Conservation (phyloP, 2,797 vertebrate genomes). For the Antennarius maculatus region DNA sequence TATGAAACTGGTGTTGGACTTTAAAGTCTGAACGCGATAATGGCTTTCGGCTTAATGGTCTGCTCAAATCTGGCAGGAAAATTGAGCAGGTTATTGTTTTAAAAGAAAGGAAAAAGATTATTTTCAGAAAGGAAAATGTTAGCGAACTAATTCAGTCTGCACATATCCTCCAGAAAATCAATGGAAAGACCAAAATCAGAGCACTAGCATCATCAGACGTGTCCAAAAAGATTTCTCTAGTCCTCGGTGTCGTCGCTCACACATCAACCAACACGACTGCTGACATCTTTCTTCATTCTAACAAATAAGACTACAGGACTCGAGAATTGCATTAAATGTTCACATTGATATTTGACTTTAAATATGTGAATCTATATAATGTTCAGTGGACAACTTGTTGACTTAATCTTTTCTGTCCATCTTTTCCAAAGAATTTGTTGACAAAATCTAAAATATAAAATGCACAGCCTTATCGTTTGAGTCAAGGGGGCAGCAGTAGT, state of each 20-base stretch:
- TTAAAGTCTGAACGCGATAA: neutral
- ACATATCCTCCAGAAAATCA: neutral
- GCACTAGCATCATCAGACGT: neutral
- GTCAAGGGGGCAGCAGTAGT: too few species aligned
- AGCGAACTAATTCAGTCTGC: neutral
- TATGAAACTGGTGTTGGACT: neutral
- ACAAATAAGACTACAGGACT: too few species aligned
- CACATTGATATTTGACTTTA: neutral
- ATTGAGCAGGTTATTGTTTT: neutral
- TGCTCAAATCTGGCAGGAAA: neutral
- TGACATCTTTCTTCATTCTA: too few species aligned
- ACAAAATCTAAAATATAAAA: constrained; percentile 3
- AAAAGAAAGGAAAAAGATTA: neutral
- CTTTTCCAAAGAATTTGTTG: neutral
- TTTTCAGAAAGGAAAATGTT: neutral
- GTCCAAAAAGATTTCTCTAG: neutral
- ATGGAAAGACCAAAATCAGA: neutral
- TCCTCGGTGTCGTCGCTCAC: neutral
- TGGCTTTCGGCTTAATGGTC: neutral
- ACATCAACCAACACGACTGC: too few species aligned
- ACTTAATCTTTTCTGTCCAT: too few species aligned
- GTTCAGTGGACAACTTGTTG: neutral
- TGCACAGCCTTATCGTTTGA: neutral
- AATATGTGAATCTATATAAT: neutral
- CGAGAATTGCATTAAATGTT: neutral